Conservation (phyloP, 92 coral and sea anemone genomes). For the Plumapathes pennacea region DNA sequence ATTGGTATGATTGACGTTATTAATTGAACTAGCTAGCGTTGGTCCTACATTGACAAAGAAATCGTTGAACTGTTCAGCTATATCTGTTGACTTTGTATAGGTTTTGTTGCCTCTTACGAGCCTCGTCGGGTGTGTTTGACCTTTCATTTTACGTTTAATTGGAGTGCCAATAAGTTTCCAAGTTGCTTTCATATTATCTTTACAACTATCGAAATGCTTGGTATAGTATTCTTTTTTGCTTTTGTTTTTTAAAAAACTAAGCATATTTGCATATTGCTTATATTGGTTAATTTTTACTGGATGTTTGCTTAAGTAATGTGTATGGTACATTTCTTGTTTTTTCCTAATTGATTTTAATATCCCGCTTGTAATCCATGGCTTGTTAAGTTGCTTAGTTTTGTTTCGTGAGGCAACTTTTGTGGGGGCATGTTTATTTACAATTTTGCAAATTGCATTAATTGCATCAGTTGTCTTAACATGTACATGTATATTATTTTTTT, state of each 20-base stretch:
- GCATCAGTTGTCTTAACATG: background rate
- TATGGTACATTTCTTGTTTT: constrained; percentile 18
- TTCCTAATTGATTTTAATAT: constrained; percentile 16
- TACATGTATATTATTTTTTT: background rate
- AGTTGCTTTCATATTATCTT: constrained; percentile 25
- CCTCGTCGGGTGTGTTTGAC: constrained; percentile 20
- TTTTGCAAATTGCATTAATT: background rate
- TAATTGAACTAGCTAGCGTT: constrained; percentile 4
- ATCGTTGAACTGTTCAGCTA: constrained; percentile 21
- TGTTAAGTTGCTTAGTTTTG: background rate
- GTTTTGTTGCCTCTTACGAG: constrained; percentile 1
- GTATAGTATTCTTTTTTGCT: constrained; percentile 16
- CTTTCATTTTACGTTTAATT: constrained; percentile 40
- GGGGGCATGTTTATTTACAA: constrained; percentile 42
- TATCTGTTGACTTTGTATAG: constrained; percentile 1
- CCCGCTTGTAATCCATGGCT: constrained; percentile 30
- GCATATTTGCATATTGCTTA: constrained; percentile 7
- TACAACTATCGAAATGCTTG: constrained; percentile 12
- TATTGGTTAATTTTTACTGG: background rate
- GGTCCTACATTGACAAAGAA: constrained; percentile 34
- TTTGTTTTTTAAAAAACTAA: constrained; percentile 1
- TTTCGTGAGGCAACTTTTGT: background rate
- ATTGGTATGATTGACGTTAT: background rate
- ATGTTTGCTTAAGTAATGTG: constrained; percentile 1
- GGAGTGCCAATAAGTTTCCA: constrained; percentile 45